Evolutionary conservation across 1,140 invertebrate species (phyloP).

Genomic region (Tetramorium simillimum): DNA sequence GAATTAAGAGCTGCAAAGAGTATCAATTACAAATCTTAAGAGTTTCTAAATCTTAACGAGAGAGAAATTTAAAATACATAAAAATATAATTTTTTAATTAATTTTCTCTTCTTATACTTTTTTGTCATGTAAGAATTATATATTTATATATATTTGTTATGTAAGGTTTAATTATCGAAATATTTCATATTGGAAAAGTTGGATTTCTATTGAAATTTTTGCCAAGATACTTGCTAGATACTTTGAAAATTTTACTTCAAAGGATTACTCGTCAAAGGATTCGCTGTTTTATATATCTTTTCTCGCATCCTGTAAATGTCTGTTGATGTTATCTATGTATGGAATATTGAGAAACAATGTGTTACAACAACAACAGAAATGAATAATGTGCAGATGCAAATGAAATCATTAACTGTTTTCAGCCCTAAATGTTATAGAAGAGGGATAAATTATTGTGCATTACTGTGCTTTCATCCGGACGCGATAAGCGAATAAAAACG

Average conservation of each 20-base stretch:
- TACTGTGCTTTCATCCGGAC: conserved; percentile 30
- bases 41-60: not conserved
- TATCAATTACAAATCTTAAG: not conserved
- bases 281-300: not conserved
- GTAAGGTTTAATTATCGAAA: conserved; percentile 17
- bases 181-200: not conserved
- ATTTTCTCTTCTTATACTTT: not conserved
- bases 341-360: not conserved
- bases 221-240: not conserved
- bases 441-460: conserved; percentile 4
- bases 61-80: not conserved
- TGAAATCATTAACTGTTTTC: conserved; percentile 45
- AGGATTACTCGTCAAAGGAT: not conserved
- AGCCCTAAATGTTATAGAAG: conserved; percentile 28
- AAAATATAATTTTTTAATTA: not conserved
- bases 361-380: conserved; percentile 14
- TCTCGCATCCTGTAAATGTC: conserved; percentile 9
- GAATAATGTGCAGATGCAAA: conserved; percentile 32
- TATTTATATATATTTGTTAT: not conserved
- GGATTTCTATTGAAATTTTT: not conserved
- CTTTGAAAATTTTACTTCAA: not conserved
- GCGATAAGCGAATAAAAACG: conserved; percentile 25
- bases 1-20: not conserved
- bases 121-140: not conserved
- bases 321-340: conserved; percentile 35